A percentile compares a stretch with the other conserved stretches of the same genome.
Conservation (phyloP, 2,797 vertebrate species). For the Eulemur coronatus region DNA sequence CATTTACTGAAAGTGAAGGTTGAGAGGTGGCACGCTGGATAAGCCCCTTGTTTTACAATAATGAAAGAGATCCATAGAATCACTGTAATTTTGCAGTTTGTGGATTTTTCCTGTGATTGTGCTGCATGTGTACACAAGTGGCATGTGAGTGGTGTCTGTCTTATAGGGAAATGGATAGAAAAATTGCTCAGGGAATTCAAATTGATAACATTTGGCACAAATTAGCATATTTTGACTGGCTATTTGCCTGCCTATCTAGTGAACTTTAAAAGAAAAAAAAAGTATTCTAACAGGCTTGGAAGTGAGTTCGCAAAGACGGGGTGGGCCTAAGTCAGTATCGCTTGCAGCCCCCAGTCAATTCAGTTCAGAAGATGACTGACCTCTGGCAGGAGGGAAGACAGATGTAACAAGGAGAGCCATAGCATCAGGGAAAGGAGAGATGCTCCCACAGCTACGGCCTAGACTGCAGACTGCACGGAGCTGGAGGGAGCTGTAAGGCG, state of each 20-base stretch:
- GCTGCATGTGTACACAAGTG: background rate
- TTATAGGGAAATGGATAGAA: conserved; percentile 2
- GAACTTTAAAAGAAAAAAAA: background rate
- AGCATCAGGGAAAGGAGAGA: background rate
- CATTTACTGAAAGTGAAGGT: background rate
- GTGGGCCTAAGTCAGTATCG: background rate
- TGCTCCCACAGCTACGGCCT: background rate
- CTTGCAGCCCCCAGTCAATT: background rate
- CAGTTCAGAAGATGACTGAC: background rate
- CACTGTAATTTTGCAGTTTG: conserved; percentile 3
- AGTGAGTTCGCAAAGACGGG: background rate
- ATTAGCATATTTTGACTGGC: conserved; percentile 50
- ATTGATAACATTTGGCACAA: conserved; percentile 9
- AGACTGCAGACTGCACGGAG: background rate
- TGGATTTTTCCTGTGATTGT: background rate
- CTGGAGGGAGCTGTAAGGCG: background rate
- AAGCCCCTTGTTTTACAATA: conserved; percentile 33
- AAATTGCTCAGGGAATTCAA: background rate
- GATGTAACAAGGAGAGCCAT: background rate
- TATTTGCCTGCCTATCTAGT: conserved; percentile 9
- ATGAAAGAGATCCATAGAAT: conserved; percentile 4
- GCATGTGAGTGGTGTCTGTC: background rate
- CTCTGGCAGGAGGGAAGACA: background rate
- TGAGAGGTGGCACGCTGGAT: background rate
- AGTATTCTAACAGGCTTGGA: background rate